phyloP scores from a whole-genome alignment of 2,113 vertebrate genomes.

The Silurus meridionalis region DNA sequence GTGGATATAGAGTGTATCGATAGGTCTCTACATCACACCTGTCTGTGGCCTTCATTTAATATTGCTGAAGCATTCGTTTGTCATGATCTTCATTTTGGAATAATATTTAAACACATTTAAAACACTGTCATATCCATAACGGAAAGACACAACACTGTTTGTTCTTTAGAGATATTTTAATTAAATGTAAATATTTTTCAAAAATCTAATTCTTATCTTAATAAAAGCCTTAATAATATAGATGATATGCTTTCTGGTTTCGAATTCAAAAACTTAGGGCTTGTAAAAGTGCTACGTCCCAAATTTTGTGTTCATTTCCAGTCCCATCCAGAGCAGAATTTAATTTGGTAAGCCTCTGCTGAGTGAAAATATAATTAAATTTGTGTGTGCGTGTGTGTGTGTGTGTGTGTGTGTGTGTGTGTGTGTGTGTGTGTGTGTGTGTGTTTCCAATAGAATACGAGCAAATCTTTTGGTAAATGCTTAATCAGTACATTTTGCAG shows the following conservation, averaged over 20 bases:
- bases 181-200: neutral
- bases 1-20: neutral
- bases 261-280: neutral
- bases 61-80: neutral
- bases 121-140: neutral
- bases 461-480: conserved; percentile 13
- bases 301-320: neutral
- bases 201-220: neutral
- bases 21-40: neutral
- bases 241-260: neutral
- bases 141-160: neutral
- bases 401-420: neutral
- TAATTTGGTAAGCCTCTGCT: conserved; percentile 23
- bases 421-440: neutral
- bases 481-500: conserved; percentile 28
- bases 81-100: neutral
- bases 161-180: neutral
- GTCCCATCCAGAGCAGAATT: conserved; percentile 9
- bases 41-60: neutral
- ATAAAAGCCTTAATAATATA: neutral
- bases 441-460: neutral
- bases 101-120: neutral
- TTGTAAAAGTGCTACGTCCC: neutral
- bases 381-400: conserved; percentile 1
- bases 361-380: conserved; percentile 5